phyloP scores from a whole-genome alignment of 2,797 vertebrate species.

The Poecilia picta region DNA sequence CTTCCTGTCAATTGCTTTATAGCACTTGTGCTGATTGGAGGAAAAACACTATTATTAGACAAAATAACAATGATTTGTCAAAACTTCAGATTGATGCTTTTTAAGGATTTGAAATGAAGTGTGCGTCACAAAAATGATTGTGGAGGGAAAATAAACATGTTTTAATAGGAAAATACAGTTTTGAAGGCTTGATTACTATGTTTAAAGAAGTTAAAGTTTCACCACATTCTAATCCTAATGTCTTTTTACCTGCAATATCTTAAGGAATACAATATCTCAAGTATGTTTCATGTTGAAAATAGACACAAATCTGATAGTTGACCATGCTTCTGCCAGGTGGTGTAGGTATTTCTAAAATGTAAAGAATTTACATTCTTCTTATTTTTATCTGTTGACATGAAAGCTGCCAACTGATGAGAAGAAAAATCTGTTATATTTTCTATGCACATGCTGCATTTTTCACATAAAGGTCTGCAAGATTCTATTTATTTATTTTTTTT shows the following conservation, averaged over 20 bases:
- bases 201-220: not conserved
- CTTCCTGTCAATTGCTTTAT: constrained; percentile 65
- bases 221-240: not conserved
- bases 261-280: not conserved
- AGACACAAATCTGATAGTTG: not conserved
- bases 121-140: constrained; percentile 7
- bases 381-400: not conserved
- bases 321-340: not conserved
- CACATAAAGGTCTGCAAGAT: not conserved
- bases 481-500: not conserved
- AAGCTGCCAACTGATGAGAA: not conserved
- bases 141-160: not conserved
- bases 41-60: constrained; percentile 61
- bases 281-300: not conserved
- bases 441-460: too few relatives aligned
- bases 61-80: constrained; percentile 61
- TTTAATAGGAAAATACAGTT: not conserved
- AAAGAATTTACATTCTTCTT: not conserved
- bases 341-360: not conserved
- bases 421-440: too few relatives aligned
- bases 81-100: constrained; percentile 47
- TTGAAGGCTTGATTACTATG: not conserved
- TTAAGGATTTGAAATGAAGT: constrained; percentile 45
- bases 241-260: not conserved
- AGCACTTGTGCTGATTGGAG: constrained; percentile 60